phyloP scores from a whole-genome alignment of 2,888 invertebrate genomes.

The Stenotaenia linearis region DNA sequence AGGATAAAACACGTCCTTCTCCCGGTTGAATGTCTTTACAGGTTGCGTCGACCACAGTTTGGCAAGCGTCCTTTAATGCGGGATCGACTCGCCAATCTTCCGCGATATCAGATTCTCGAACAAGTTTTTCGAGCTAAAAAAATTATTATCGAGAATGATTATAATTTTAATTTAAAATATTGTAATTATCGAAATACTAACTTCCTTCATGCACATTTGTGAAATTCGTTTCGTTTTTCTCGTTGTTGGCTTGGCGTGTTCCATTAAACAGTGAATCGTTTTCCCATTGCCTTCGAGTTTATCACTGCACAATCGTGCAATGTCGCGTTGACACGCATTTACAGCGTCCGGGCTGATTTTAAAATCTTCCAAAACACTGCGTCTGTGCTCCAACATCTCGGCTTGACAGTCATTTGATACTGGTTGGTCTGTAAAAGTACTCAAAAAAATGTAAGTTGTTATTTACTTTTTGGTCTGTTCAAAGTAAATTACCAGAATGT shows the following conservation, averaged over 20 bases:
- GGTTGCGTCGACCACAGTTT: constrained; percentile 70
- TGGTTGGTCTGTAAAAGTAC: constrained; percentile 51
- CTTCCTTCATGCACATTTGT: constrained; percentile 66
- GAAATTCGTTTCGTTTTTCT: constrained; percentile 60
- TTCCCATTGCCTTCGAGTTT: constrained; percentile 66
- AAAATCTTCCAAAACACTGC: constrained; percentile 87
- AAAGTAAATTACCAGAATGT: constrained; percentile 44
- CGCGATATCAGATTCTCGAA: constrained; percentile 85
- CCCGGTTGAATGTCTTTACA: constrained; percentile 58
- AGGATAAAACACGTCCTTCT: constrained; percentile 66
- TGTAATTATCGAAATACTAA: constrained; percentile 45
- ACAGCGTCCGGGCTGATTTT: constrained; percentile 89
- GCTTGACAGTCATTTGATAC: constrained; percentile 71
- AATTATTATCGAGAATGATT: constrained; percentile 28
- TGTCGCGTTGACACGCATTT: constrained; percentile 77
- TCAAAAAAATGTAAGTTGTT: not conserved
- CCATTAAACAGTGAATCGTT: constrained; percentile 94
- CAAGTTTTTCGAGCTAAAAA: constrained; percentile 64
- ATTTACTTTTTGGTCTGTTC: not conserved
- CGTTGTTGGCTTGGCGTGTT: constrained; percentile 59
- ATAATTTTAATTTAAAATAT: not conserved
- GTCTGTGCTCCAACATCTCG: constrained; percentile 86
- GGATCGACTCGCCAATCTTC: constrained; percentile 95
- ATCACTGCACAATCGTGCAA: constrained; percentile 63
- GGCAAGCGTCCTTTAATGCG: constrained; percentile 76